A percentile compares a stretch with the other conserved stretches of the same genome.
These are phyloP conservation scores for Nematostella vectensis DNA, from an alignment of 92 coral and sea anemone species.

Conservation along the genomic window DNA sequence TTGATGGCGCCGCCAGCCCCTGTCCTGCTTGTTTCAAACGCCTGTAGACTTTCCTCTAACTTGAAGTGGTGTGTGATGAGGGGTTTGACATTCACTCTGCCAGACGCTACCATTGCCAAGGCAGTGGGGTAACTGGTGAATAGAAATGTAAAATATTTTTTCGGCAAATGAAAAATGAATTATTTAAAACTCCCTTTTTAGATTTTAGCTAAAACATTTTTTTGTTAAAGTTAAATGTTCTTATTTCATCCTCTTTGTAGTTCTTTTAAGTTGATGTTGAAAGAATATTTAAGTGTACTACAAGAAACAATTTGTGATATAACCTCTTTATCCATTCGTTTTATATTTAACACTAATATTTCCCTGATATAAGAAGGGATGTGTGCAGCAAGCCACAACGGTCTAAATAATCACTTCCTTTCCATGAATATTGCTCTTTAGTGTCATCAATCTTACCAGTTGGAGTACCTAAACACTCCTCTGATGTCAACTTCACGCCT, in stretches of 20 bases:
- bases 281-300: too few species aligned
- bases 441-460: constrained; percentile 95
- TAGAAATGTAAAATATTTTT: neutral
- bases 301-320: too few species aligned
- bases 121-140: constrained; percentile 77
- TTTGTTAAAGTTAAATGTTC: too few species aligned
- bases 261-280: neutral
- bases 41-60: constrained; percentile 74
- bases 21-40: constrained; percentile 82
- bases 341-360: too few species aligned
- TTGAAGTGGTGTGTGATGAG: constrained; percentile 85
- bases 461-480: constrained; percentile 83
- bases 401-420: too few species aligned
- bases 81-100: constrained; percentile 88
- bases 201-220: too few species aligned
- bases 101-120: constrained; percentile 81
- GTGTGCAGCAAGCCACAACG: too few species aligned
- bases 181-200: too few species aligned
- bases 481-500: constrained; percentile 88
- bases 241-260: neutral
- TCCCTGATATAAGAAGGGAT: too few species aligned
- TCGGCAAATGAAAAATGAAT: too few species aligned
- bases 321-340: too few species aligned
- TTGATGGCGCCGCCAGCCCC: constrained; percentile 97
- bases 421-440: too few species aligned